Evolutionary conservation across 2,888 invertebrate genomes (phyloP).

Genomic region (Pristionchus japonicus): DNA sequence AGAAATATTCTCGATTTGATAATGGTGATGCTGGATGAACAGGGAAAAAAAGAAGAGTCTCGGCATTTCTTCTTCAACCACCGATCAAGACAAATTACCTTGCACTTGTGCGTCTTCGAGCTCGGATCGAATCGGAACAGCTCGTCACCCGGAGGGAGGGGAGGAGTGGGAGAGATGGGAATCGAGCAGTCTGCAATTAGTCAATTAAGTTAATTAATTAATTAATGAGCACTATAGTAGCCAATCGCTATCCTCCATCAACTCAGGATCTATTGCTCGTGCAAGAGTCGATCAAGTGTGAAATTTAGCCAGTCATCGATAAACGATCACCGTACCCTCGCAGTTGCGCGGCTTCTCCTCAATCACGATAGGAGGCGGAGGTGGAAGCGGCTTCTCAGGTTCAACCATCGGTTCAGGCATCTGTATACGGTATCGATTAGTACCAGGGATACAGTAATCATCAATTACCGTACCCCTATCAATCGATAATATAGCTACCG

Average conservation of each 20-base stretch:
- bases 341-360: neutral
- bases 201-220: too few relatives aligned
- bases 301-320: too few relatives aligned
- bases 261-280: too few relatives aligned
- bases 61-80: too few relatives aligned
- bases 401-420: neutral
- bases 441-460: neutral
- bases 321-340: neutral
- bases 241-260: too few relatives aligned
- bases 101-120: conserved; percentile 47
- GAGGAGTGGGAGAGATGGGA: neutral
- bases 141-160: neutral
- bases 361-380: neutral
- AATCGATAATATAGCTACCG: too few relatives aligned
- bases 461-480: conserved; percentile 10
- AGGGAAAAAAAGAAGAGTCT: too few relatives aligned
- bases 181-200: neutral
- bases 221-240: too few relatives aligned
- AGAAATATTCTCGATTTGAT: too few relatives aligned
- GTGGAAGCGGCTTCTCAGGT: neutral
- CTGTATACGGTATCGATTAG: neutral
- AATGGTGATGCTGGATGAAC: too few relatives aligned
- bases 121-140: conserved; percentile 39
- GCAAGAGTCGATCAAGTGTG: too few relatives aligned
- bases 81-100: too few relatives aligned